A percentile compares a stretch with the other conserved stretches of the same genome.
Evolutionary conservation across 2,113 vertebrate genomes (phyloP).

Genomic region (Maccullochella peelii): DNA sequence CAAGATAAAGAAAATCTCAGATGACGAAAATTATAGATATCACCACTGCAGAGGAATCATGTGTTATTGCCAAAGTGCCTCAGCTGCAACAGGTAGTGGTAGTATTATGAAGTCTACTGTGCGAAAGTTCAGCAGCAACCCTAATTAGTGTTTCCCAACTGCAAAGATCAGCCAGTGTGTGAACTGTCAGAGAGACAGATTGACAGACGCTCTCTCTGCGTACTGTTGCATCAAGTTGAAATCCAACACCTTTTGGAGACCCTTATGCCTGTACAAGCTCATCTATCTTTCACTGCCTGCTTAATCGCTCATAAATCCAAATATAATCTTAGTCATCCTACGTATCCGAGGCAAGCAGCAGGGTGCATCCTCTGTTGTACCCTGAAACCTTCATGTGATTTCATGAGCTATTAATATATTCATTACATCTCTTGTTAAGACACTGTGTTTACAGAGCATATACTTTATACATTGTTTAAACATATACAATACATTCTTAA

Average conservation of each 20-base stretch:
- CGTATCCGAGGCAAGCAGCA: not conserved
- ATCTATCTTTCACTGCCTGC: conserved; percentile 37
- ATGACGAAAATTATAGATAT: not conserved
- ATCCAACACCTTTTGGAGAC: conserved; percentile 35
- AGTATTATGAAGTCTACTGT: not conserved
- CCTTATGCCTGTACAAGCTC: conserved; percentile 2
- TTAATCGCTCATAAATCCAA: conserved; percentile 49
- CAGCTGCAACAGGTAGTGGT: not conserved
- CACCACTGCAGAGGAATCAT: not conserved
- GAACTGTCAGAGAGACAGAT: not conserved
- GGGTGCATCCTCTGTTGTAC: conserved; percentile 4
- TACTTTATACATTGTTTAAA: not conserved
- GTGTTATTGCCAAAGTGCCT: not conserved
- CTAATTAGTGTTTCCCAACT: not conserved
- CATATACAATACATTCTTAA: not conserved
- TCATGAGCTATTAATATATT: not conserved
- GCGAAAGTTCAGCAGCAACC: not conserved
- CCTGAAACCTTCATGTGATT: conserved; percentile 11
- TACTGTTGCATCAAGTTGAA: not conserved
- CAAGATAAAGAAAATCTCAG: not conserved
- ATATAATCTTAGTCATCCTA: conserved; percentile 26
- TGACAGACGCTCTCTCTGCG: not conserved
- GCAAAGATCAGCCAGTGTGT: not conserved
- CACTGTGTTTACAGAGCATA: not conserved
- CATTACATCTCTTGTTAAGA: not conserved